These are phyloP conservation scores for Allobates femoralis DNA, from an alignment of 2,797 vertebrate genomes.

Conservation along the genomic window DNA sequence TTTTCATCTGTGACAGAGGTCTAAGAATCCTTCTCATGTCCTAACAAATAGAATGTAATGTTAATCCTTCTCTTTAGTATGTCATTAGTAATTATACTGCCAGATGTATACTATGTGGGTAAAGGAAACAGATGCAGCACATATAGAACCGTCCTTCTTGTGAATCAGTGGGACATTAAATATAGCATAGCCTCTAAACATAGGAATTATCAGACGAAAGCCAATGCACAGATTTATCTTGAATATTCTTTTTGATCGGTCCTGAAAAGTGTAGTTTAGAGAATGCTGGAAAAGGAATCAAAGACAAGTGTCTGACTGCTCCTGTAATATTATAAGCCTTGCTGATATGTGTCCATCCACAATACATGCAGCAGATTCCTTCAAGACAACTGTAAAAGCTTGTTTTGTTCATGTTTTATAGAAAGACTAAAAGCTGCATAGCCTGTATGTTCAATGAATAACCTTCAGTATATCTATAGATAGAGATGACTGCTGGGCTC, in stretches of 20 bases:
- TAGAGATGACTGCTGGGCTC: not conserved
- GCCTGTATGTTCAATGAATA: not conserved
- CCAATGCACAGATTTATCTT: not conserved
- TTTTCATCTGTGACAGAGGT: not conserved
- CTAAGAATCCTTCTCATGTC: slow-evolving; percentile 16
- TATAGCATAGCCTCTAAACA: not conserved
- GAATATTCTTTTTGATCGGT: not conserved
- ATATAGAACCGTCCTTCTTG: not conserved
- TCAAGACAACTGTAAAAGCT: not conserved
- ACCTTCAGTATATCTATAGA: not conserved
- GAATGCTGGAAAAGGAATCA: not conserved
- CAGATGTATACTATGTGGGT: not conserved
- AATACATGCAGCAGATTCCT: not conserved
- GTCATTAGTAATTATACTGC: not conserved
- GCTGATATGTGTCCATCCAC: not conserved
- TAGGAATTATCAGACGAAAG: not conserved
- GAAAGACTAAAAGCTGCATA: not conserved
- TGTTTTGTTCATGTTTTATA: not conserved
- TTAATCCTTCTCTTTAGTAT: not conserved
- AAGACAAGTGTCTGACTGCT: not conserved
- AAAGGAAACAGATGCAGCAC: not conserved
- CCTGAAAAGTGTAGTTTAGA: not conserved
- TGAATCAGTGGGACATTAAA: not conserved
- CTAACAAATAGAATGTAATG: not conserved
- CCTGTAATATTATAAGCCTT: not conserved